phyloP scores from a whole-genome alignment of 2,888 invertebrate genomes.

The Tinea trinotella region DNA sequence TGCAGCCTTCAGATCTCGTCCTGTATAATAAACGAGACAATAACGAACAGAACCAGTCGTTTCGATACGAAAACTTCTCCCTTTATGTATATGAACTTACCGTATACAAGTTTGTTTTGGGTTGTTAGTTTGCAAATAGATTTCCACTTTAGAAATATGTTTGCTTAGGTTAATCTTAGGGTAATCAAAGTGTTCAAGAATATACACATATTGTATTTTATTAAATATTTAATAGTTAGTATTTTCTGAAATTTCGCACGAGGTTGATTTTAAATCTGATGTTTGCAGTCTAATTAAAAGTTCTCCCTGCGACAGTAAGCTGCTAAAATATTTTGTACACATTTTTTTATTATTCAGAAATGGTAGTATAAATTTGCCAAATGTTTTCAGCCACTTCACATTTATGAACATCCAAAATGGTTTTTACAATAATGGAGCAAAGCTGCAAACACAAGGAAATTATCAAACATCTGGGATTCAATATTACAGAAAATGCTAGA shows the following conservation, averaged over 20 bases:
- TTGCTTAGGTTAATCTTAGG: too few relatives aligned
- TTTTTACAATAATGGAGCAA: constrained; percentile 50
- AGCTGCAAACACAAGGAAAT: too few relatives aligned
- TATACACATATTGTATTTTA: too few relatives aligned
- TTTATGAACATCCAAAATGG: constrained; percentile 54
- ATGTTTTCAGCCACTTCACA: constrained; percentile 50
- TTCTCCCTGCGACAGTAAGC: too few relatives aligned
- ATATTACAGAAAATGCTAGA: too few relatives aligned
- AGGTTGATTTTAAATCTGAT: too few relatives aligned
- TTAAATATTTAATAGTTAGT: too few relatives aligned
- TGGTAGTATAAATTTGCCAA: constrained; percentile 55
- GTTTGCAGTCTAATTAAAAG: too few relatives aligned
- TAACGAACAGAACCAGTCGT: constrained; percentile 34
- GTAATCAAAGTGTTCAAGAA: too few relatives aligned
- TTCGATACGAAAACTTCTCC: background rate
- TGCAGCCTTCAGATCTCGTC: constrained; percentile 42
- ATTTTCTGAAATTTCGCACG: too few relatives aligned
- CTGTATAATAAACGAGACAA: constrained; percentile 57
- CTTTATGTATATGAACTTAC: constrained; percentile 19
- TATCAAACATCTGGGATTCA: too few relatives aligned
- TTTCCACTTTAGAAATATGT: background rate
- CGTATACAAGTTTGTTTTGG: constrained; percentile 20
- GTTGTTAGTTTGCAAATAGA: constrained; percentile 2
- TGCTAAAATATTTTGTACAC: too few relatives aligned
- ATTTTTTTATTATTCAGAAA: constrained; percentile 27